Conservation (phyloP, 2,113 vertebrate genomes). For the Montifringilla adamsi region DNA sequence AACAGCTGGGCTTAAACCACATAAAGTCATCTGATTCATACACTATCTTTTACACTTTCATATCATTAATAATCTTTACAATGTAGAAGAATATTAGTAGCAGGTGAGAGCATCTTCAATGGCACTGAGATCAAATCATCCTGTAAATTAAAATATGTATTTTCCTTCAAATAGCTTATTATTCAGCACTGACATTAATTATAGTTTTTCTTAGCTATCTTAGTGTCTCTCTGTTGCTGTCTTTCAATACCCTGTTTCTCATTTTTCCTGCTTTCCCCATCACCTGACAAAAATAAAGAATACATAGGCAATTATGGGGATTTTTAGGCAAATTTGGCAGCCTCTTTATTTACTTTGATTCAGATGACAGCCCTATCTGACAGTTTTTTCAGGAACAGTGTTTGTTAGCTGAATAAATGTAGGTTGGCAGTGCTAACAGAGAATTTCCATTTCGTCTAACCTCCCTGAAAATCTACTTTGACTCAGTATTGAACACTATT, state of each 20-base stretch:
- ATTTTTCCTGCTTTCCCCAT: not conserved
- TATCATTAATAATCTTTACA: not conserved
- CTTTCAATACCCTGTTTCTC: not conserved
- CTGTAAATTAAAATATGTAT: conserved; percentile 7
- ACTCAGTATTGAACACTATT: not conserved
- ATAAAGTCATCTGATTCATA: not conserved
- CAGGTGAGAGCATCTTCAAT: not conserved
- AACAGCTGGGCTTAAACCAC: not conserved
- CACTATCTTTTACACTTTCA: not conserved
- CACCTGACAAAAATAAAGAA: not conserved
- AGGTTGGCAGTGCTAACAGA: not conserved
- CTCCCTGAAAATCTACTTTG: not conserved
- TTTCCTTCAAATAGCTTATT: conserved; percentile 19
- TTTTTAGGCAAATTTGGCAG: conserved; percentile 26
- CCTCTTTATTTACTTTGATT: conserved; percentile 33
- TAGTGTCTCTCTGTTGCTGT: not conserved
- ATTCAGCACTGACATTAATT: conserved; percentile 30
- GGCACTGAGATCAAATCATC: not conserved
- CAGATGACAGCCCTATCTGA: conserved; percentile 17
- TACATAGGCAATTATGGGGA: not conserved
- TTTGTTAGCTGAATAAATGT: conserved; percentile 35
- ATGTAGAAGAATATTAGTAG: not conserved
- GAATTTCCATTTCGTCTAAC: conserved; percentile 8
- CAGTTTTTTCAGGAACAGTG: not conserved
- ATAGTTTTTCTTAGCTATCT: not conserved